Conservation (phyloP, 2,888 invertebrate species). For the Leptopilina myrica region DNA sequence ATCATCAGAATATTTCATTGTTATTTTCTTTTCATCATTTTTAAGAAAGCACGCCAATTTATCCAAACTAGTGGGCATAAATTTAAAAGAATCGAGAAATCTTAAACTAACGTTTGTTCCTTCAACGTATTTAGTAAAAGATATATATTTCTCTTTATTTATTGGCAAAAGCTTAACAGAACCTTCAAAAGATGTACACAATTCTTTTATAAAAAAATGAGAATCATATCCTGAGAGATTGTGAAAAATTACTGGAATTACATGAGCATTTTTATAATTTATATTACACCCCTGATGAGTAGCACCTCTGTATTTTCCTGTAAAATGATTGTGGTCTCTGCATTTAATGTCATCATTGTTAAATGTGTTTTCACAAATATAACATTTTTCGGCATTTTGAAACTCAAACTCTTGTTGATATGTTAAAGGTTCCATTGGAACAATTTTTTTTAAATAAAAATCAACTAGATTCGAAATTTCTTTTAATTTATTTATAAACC, state of each 20-base stretch:
- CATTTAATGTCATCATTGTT: background rate
- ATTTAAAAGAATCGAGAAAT: constrained; percentile 47
- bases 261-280: constrained; percentile 46
- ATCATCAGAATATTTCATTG: constrained; percentile 32
- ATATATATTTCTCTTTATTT: constrained; percentile 67
- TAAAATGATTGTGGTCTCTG: constrained; percentile 39
- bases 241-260: constrained; percentile 57
- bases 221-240: constrained; percentile 58
- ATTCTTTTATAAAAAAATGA: constrained; percentile 44
- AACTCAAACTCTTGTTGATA: background rate
- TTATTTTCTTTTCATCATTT: constrained; percentile 41
- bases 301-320: constrained; percentile 49
- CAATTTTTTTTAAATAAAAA: background rate
- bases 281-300: constrained; percentile 55
- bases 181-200: constrained; percentile 50
- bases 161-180: constrained; percentile 60
- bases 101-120: constrained; percentile 42
- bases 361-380: constrained; percentile 41
- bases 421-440: background rate
- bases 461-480: constrained; percentile 17
- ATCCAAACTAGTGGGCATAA: constrained; percentile 41
- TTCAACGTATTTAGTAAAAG: constrained; percentile 43
- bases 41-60: constrained; percentile 45
- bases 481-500: constrained; percentile 5
- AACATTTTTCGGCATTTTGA: constrained; percentile 21